Evolutionary conservation across 2,888 invertebrate species (phyloP), one percentile per base, ranked within the genome.

Genomic region (Eristalis tenax): DNA sequence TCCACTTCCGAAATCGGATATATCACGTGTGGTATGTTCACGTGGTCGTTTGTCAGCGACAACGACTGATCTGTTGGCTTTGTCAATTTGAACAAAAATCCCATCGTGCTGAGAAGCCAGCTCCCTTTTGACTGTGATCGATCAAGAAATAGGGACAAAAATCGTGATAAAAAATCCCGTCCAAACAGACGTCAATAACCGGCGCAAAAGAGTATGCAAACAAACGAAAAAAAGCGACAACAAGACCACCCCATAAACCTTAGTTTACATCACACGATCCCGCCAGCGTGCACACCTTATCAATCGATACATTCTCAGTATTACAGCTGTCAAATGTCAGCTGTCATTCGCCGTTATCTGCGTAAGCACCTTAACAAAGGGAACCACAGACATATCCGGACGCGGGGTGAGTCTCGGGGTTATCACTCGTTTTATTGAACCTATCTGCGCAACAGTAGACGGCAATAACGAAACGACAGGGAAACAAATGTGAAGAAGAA

Each of bases 371-470:
- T 50, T 15, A 43, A 43, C 43, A 43, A 43, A 43, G 50, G 50
- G 18, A 50, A 8, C 8, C 18, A 50, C 50, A 50, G 50, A 50
- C 50, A 50, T 13, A 38, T 50, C 50, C 50, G 50, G 50, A 2
- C 50, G 18, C 0, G 76, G 77, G 73, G 77, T 77, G 69, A 77
- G 56, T 69, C n/a, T 10, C 56, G 61, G 65, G 85, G 85, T 85
- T 85, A 85, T 85, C 85, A 23, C 35, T 22, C 32, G 73, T 69
- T 74, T 73, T 77, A 69, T 82, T 85, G 73, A 77, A 73, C 76
- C 76, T 73, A 50, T 77, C 64, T 70, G 65, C 83, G 70, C 59
- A 66, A 83, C 63, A 73, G 75, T 78, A 70, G 50, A 50, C 50
- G 4, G 38, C 38, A 38, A 38, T 38, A 38, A 38, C 38, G 13